Conservation (phyloP, 1,140 invertebrate species). For the Galendromus occidentalis region DNA sequence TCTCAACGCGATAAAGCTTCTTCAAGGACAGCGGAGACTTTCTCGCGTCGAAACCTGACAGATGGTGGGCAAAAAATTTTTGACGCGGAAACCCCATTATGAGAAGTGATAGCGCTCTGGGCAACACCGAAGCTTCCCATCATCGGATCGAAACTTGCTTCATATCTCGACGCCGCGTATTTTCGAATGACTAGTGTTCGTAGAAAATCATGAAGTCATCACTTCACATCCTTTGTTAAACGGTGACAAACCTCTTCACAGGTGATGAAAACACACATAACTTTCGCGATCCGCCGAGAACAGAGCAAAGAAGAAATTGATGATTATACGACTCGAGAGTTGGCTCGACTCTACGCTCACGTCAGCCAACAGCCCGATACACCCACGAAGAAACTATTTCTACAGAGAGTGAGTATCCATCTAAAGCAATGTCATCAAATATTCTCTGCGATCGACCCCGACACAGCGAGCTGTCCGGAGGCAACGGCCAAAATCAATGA, state of each 20-base stretch:
- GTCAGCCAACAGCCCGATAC: conserved; percentile 5
- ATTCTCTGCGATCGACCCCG: too few relatives aligned
- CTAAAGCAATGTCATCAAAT: too few relatives aligned
- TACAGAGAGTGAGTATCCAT: neutral
- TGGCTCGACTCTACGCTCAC: neutral
- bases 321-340: neutral
- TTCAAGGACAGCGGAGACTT: too few relatives aligned
- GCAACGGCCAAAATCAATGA: too few relatives aligned
- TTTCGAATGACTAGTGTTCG: neutral
- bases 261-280: neutral
- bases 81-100: too few relatives aligned
- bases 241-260: neutral
- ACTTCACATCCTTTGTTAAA: neutral
- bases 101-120: too few relatives aligned
- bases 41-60: too few relatives aligned
- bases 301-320: conserved; percentile 8
- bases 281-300: conserved; percentile 3
- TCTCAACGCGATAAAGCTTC: too few relatives aligned
- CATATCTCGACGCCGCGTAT: neutral
- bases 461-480: too few relatives aligned
- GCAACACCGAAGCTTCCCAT: too few relatives aligned
- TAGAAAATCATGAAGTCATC: neutral
- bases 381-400: conserved; percentile 5
- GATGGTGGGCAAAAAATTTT: too few relatives aligned
- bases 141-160: too few relatives aligned